Percentiles rank a stretch among this genome's conserved stretches.
phyloP scores from a whole-genome alignment of 1,140 invertebrate species.

The Bombyx mori region DNA sequence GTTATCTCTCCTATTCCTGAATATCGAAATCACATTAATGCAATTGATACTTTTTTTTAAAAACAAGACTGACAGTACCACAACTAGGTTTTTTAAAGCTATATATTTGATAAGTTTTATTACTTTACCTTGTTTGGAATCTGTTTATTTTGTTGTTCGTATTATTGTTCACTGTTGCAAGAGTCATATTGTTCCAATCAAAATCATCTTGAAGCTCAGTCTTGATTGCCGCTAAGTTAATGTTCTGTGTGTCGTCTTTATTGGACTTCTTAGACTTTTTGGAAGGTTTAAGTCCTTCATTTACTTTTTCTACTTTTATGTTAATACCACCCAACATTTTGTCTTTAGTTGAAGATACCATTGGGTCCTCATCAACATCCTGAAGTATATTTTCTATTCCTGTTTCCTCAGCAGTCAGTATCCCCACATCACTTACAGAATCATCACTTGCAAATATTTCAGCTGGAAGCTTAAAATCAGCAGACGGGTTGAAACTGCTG shows the following conservation, averaged over 20 bases:
- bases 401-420: slow-evolving; percentile 34
- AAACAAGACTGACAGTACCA: slow-evolving; percentile 5
- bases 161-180: slow-evolving; percentile 58
- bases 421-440: slow-evolving; percentile 50
- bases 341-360: slow-evolving; percentile 38
- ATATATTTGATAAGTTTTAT: slow-evolving; percentile 1
- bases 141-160: slow-evolving; percentile 36
- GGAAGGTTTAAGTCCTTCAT: slow-evolving; percentile 18
- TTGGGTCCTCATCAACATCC: slow-evolving; percentile 27
- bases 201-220: slow-evolving; percentile 64
- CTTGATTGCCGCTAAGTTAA: slow-evolving; percentile 61
- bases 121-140: slow-evolving; percentile 45
- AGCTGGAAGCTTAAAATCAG: slow-evolving; percentile 58
- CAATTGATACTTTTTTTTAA: not conserved
- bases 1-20: slow-evolving; percentile 64
- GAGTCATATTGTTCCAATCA: slow-evolving; percentile 63
- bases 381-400: slow-evolving; percentile 29
- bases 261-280: slow-evolving; percentile 46
- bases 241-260: slow-evolving; percentile 34
- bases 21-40: slow-evolving; percentile 34
- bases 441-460: slow-evolving; percentile 66
- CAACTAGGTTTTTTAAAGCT: not conserved
- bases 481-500: slow-evolving; percentile 44
- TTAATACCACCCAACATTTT: slow-evolving; percentile 62
- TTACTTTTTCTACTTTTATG: slow-evolving; percentile 51